Evolutionary conservation across 1,140 invertebrate species (phyloP), one percentile per base, ranked within the genome.

Genomic region (Rhagoletis zephyria): DNA sequence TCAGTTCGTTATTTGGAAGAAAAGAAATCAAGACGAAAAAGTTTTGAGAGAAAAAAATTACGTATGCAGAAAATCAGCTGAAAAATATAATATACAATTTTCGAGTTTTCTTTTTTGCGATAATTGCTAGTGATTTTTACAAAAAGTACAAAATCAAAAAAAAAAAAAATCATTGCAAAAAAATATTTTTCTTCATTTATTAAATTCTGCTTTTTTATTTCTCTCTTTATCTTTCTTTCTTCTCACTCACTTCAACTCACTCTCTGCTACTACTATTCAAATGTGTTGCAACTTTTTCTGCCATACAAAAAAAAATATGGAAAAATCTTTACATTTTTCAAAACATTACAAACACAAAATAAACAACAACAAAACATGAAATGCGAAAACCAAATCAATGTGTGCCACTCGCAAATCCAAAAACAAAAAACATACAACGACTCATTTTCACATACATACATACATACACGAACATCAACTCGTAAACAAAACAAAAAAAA

Each of bases 401-500:
- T 74, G 67, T 48, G 67, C 67, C 67, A 74, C 42, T 16, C 67
- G 12, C 48, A 70, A 56, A 40, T 81, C 56, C 60, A 87, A 77
- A 86, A 88, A 88, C 61, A 88, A 30, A 30, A 30, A 30, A 88
- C 74, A 85, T 87, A n/a, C 88, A 89, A 89, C 67, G 67, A 3
- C n/a, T 19, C 74, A 81, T 81, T 81, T 56, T 30, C 45, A 81
- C 74, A 56, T 7, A 81, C 74, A 51, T 19, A 63, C 85, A 85
- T 6, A 63, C 85, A 85, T 6, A 60, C 40, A 40, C 85, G 77
- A 87, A 87, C 88, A 70, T 86, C 85, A 67, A 89, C 30, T 48
- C 74, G 60, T 61, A 86, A 85, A 63, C 65, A 86, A 85, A 63
- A 56, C 51, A 56, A 2, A 56, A 56, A 7, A 2, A 56, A 56